A percentile compares a stretch with the other conserved stretches of the same genome.
These are phyloP conservation scores for Turdus rufiventris DNA, from an alignment of 2,113 vertebrate genomes.

Conservation along the genomic window DNA sequence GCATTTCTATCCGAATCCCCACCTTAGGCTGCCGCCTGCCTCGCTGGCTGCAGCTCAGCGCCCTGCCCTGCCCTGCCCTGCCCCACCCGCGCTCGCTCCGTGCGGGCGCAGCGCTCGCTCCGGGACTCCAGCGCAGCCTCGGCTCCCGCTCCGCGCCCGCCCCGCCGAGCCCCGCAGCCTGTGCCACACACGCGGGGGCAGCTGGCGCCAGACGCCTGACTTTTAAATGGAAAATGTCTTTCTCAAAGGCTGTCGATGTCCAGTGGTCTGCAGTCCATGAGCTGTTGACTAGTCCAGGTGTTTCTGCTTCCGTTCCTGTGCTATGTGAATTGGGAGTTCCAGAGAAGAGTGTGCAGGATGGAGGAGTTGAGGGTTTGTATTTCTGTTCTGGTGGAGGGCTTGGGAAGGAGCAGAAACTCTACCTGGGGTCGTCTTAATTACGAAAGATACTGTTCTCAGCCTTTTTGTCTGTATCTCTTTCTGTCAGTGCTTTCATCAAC, in stretches of 20 bases:
- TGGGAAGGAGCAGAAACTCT: conserved; percentile 15
- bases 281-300: conserved; percentile 64
- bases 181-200: neutral
- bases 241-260: conserved; percentile 69
- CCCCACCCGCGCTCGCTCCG: conserved; percentile 10
- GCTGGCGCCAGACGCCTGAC: neutral
- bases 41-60: conserved; percentile 12
- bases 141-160: neutral
- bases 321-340: conserved; percentile 57
- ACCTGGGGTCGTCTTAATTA: neutral
- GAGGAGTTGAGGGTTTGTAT: conserved; percentile 61
- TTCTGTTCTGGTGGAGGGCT: conserved; percentile 40
- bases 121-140: neutral
- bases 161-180: neutral
- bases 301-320: conserved; percentile 62
- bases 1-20: conserved; percentile 44
- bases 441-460: neutral
- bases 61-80: neutral
- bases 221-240: conserved; percentile 66
- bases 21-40: conserved; percentile 47
- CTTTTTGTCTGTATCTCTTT: conserved; percentile 10
- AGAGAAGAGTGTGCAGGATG: conserved; percentile 65
- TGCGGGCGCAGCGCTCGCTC: neutral
- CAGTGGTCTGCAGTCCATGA: conserved; percentile 58
- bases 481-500: conserved; percentile 9